These are phyloP conservation scores for Actenoides hombroni DNA, from an alignment of 2,113 vertebrate species.

Conservation along the genomic window DNA sequence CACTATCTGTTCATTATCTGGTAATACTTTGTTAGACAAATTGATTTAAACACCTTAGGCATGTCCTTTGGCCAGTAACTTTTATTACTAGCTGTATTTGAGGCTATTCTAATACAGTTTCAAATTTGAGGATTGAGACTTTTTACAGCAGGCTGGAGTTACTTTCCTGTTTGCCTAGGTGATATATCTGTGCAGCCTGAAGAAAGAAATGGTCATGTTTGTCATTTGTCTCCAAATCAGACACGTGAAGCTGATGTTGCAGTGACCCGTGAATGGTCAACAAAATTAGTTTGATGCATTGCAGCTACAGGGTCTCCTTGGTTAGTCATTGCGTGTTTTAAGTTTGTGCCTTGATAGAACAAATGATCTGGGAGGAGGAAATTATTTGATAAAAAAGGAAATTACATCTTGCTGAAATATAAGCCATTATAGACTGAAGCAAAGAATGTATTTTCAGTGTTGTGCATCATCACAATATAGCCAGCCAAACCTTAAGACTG, in stretches of 20 bases:
- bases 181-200: neutral
- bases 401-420: neutral
- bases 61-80: neutral
- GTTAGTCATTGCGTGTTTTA: neutral
- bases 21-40: neutral
- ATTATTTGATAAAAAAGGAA: neutral
- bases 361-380: neutral
- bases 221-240: neutral
- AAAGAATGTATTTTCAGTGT: neutral
- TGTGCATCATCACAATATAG: neutral
- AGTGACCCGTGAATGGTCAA: neutral
- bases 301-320: conserved; percentile 35
- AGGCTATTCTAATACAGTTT: neutral
- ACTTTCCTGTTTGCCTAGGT: neutral
- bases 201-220: neutral
- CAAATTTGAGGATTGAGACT: neutral
- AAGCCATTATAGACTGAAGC: neutral
- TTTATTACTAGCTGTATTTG: neutral
- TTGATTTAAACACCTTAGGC: neutral
- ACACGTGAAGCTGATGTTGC: neutral
- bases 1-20: neutral
- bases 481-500: neutral
- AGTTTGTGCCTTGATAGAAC: neutral
- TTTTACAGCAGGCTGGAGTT: neutral
- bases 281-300: conserved; percentile 23